Evolutionary conservation across 1,140 invertebrate genomes (phyloP), one percentile per base, ranked within the genome.

Genomic region (Conus betulinus): DNA sequence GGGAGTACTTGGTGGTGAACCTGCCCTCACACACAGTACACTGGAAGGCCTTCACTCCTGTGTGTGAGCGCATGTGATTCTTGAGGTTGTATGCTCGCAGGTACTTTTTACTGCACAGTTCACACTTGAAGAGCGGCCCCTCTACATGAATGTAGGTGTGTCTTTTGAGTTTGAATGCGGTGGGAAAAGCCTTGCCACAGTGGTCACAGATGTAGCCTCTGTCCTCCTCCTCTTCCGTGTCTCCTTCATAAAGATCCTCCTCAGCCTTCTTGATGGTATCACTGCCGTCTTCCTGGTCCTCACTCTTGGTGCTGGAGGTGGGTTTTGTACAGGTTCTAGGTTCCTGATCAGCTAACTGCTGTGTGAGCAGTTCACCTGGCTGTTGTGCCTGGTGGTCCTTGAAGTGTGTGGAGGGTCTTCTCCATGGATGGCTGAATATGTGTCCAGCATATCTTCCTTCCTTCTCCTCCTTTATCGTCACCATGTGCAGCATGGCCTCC

Each of bases 1-100:
- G 95, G 10, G 96, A 95, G 99, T 99, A 11, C 98, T 99, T 4
- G 98, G 99, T 76, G 98, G 98, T 82, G 98, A 98, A 96, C 99
- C 99, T 91, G 87, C 96, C 95, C 99, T 99, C 93, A 98, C 98
- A 95, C 99, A 99, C 79, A 0, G 10, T 0, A 17, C 79, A 81
- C 79, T 81, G 79, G 23, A 81, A 81, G 4, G 51, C 11, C 39
- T 81, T 81, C 7, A 81, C 51, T 7, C 79, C 79, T 0, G 17
- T 15, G 39, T 52, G 76, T 6, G 76, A 39, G 11, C 27, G 83
- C 83, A 57, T 53, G 53, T 84, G 83, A 11, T 84, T 55, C 53
- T 57, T 84, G 51, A 84, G 83, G 25, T 23, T 84, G 8, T 55
- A n/a, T 5, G 53, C 60, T 5, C 83, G 83, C 57, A 71, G 27